Evolutionary conservation across 2,797 vertebrate genomes (phyloP), one percentile per base, ranked within the genome.

Genomic region (Selene dorsalis): DNA sequence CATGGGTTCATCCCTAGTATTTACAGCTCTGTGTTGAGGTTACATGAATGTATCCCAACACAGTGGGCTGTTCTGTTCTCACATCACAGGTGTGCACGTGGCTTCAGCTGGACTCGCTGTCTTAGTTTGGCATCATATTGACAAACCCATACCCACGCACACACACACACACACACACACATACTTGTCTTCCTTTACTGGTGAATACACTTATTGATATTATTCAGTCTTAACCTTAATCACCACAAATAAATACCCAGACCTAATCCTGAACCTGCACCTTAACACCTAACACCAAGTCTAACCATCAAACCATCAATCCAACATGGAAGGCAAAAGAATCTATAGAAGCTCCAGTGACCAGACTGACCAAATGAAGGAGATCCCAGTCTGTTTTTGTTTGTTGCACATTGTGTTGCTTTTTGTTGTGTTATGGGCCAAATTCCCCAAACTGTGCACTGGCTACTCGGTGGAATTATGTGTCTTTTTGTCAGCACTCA

Each of bases 51-150:
- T 35, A 35, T 35, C 7, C 7, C 39, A 35, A 62, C 77, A 88
- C 78, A 87, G 86, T 82, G 70, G 50, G 78, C 70, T 76, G 59
- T 84, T 88, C 80, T 84, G 39, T 75, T 68, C 77, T 65, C 82
- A 80, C 80, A 85, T 65, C 82, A 80, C 80, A 85, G 87, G 87
- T 89, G 83, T 85, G 86, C 71, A 74, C 38, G 71, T 75, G 55
- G 77, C 70, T 87, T 87, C 84, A 80, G 75, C 77, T 87, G 80
- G 79, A 84, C 80, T 75, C 52, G 2, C 45, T 87, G 80, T 38
- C 76, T 84, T 72, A 80, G 71, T 82, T 84, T 87, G 62, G 69
- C 72, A 57, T 59, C 50, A 52, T 64, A 50, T 73, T 72, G 62
- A 73, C 48, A 82, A 39, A 69, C 48, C 50, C 39, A n/a, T n/a